phyloP scores from a whole-genome alignment of 2,888 invertebrate species.

The Abrostola tripartita region DNA sequence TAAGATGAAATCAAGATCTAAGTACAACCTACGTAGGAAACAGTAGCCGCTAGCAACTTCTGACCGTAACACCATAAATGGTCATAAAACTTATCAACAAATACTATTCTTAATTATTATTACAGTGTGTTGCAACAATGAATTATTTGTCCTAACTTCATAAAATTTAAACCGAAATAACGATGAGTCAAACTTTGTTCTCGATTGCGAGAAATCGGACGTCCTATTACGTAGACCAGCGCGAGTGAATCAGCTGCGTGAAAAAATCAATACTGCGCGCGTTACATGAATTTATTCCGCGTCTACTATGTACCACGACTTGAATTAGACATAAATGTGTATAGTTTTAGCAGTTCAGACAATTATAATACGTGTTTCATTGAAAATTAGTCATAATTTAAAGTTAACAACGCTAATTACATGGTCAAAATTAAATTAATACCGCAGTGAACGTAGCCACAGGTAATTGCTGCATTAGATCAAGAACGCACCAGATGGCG shows the following conservation, averaged over 20 bases:
- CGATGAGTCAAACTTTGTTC: conserved; percentile 74
- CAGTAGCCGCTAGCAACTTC: conserved; percentile 11
- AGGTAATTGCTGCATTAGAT: conserved; percentile 68
- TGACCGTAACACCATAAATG: conserved; percentile 25
- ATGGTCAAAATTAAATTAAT: conserved; percentile 74
- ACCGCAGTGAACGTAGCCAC: conserved; percentile 73
- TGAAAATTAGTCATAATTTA: conserved; percentile 58
- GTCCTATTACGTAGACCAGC: conserved; percentile 42
- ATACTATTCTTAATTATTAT: conserved; percentile 50
- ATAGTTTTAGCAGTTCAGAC: conserved; percentile 21
- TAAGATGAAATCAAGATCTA: conserved; percentile 49
- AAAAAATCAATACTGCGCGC: conserved; percentile 81
- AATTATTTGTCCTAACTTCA: conserved; percentile 51
- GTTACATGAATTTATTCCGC: conserved; percentile 53
- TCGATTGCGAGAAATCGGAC: conserved; percentile 74
- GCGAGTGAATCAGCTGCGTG: conserved; percentile 80
- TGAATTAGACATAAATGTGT: conserved; percentile 19
- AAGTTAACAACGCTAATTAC: conserved; percentile 60
- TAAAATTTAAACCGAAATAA: conserved; percentile 70
- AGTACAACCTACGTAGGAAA: conserved; percentile 7
- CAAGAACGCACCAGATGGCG: conserved; percentile 81
- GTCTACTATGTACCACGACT: conserved; percentile 32
- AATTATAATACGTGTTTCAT: conserved; percentile 48
- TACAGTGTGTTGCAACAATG: conserved; percentile 44
- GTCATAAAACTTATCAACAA: conserved; percentile 24